A percentile compares a stretch with the other conserved stretches of the same genome.
Evolutionary conservation across 1,140 invertebrate species (phyloP).

Genomic region (Medauroidea extradentata): DNA sequence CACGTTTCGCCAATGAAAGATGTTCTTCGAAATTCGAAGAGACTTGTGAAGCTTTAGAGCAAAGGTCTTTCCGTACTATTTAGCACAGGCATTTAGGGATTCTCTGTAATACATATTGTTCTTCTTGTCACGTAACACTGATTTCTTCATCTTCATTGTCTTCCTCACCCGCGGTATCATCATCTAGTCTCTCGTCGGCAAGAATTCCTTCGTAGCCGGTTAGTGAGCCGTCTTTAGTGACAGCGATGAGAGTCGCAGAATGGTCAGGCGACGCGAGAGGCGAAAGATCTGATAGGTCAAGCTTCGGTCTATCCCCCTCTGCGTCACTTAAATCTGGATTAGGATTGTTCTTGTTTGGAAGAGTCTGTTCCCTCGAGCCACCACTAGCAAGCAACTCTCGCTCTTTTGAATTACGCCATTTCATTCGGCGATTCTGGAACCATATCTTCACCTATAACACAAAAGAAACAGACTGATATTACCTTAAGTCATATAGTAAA

Average conservation of each 20-base stretch:
- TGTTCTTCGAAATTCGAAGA: too few species aligned
- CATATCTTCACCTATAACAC: slow-evolving; percentile 86
- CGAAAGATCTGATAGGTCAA: slow-evolving; percentile 49
- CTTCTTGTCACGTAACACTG: slow-evolving; percentile 68
- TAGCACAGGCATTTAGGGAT: too few species aligned
- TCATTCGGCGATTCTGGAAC: slow-evolving; percentile 95
- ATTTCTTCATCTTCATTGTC: slow-evolving; percentile 74
- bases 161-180: slow-evolving; percentile 63
- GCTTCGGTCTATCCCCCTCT: slow-evolving; percentile 66
- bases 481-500: too few species aligned
- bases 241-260: slow-evolving; percentile 17
- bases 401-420: slow-evolving; percentile 97
- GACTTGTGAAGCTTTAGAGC: too few species aligned
- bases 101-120: neutral
- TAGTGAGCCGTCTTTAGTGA: slow-evolving; percentile 23
- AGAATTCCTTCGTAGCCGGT: slow-evolving; percentile 21
- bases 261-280: slow-evolving; percentile 38
- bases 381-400: slow-evolving; percentile 87
- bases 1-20: too few species aligned
- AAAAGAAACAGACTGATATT: too few species aligned
- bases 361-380: slow-evolving; percentile 88
- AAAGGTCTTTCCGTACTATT: too few species aligned
- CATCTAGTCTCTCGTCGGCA: slow-evolving; percentile 32
- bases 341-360: slow-evolving; percentile 95
- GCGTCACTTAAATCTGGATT: slow-evolving; percentile 93